Evolutionary conservation across 2,113 vertebrate species (phyloP), one percentile per base, ranked within the genome.

Genomic region (Pleuronectes platessa): DNA sequence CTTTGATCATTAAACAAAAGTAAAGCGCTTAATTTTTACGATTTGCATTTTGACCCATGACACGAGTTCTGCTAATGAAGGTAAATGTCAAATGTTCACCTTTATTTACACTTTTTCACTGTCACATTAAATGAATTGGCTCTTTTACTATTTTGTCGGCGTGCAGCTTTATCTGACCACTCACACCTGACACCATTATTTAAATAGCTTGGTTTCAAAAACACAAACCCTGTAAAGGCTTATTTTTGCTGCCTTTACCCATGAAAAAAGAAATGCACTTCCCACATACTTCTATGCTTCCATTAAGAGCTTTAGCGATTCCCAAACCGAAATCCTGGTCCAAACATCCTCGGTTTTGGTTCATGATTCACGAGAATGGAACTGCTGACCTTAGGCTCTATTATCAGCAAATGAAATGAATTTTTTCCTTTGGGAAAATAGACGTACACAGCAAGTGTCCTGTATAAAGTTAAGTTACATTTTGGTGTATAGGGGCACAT

Each of bases 1-100:
- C 8, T 61, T 40, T 40, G 47, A 27, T 11, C 6, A 61, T 47
- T n/a, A 75, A 62, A 79, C 27, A 55, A 55, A 40, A 35, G 35
- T 47, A 20, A 53, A 61, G 8, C 24, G 71, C n/a, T 27, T 61
- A 74, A 74, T 49, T 61, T 61, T 18, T 20, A 20, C 7, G 35
- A 35, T 17, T 8, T 61, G 61, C 9, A 63, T 51, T 68, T 62
- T 27, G 53, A 42, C 5, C n/a, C 9, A 49, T 10, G 8, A 17
- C 53, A 60, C 13, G 7, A 53, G 18, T 54, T 21, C 51, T 31
- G 58, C 26, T 14, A 31, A 35, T 61, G 15, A 24, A 54, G 18
- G 6, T 5, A 31, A 31, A 31, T 31, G 31, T 31, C 5, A 31
- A 31, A 31, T 31, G 31, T 31, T 31, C 31, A 31, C 31, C 31